A percentile compares a stretch with the other conserved stretches of the same genome.
These are phyloP conservation scores for Lissonota sp. DNA, from an alignment of 2,888 invertebrate species.

Conservation along the genomic window DNA sequence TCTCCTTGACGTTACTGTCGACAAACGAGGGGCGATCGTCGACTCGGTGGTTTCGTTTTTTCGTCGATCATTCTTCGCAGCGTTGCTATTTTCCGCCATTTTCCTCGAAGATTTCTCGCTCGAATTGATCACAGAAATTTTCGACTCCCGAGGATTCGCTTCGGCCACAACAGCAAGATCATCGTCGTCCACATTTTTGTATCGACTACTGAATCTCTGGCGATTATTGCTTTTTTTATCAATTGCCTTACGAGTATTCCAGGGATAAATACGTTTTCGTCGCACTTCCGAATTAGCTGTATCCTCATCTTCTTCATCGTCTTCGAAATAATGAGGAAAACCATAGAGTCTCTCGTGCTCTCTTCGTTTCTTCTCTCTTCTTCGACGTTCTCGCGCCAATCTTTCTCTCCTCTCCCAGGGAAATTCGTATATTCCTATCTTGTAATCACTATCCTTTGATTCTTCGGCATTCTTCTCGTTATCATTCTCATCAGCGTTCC, in stretches of 20 bases:
- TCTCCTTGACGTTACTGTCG: slow-evolving; percentile 14
- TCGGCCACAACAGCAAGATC: slow-evolving; percentile 41
- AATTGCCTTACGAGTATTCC: slow-evolving; percentile 65
- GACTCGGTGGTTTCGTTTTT: neutral
- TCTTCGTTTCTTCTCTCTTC: slow-evolving; percentile 46
- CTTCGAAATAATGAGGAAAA: slow-evolving; percentile 45
- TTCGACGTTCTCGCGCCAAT: slow-evolving; percentile 67
- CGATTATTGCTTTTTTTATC: slow-evolving; percentile 64
- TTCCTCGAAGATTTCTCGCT: slow-evolving; percentile 10
- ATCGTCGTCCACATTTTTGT: slow-evolving; percentile 57
- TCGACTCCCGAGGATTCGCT: slow-evolving; percentile 63
- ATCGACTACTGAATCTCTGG: slow-evolving; percentile 75
- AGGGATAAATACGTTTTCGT: slow-evolving; percentile 65
- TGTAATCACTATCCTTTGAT: slow-evolving; percentile 60
- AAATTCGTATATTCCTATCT: slow-evolving; percentile 75
- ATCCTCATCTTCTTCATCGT: slow-evolving; percentile 65
- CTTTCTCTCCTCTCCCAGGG: slow-evolving; percentile 81
- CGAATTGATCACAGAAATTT: slow-evolving; percentile 57
- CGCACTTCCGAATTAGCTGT: slow-evolving; percentile 40
- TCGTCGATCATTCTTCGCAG: neutral
- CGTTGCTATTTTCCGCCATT: neutral
- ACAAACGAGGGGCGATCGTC: neutral
- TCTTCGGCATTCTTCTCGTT: slow-evolving; percentile 60
- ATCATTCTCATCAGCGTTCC: slow-evolving; percentile 72
- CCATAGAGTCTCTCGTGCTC: slow-evolving; percentile 51